Base-by-base conservation (phyloP, 2,797 vertebrate genomes). In the Phoebastria nigripes region DNA sequence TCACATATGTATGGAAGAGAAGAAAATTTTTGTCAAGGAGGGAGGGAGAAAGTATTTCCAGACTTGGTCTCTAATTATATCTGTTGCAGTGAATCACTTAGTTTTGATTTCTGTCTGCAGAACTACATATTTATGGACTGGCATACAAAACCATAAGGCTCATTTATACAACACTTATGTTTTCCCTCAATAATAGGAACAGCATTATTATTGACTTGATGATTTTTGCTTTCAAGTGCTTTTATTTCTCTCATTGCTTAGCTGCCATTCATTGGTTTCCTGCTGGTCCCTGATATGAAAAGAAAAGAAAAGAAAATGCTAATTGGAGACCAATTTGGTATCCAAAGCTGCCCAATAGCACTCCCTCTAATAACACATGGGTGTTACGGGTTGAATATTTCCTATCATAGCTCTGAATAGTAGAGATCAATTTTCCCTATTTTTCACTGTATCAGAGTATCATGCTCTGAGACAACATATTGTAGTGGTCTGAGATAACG, bases 181-280 rank as follows among this genome's bases (percentile, higher is more conserved):
- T 96, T 95, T 93, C 52, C 74, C 89, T 95, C 41, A 92, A 55
- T 93, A 91, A 33, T 88, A 69, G 47, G 51, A 96, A 71, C 35
- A 74, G 52, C 47, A 56, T 79, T 94, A 93, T 95, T 96, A 87
- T 88, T 91, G 76, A 93, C 63, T 88, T 93, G 83, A 58, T 56
- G 72, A 92, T 89, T 94, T 96, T 93, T 89, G 20, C 46, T 90
- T 96, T 96, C 77, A 93, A 94, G 47, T 86, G 65, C 90, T 96
- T 97, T 94, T 91, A 66, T 91, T 94, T 94, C 31, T 95, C 74
- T 93, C 71, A 92, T 90, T 96, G 81, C 55, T 87, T 91, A 89
- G 81, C 63, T 95, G 67, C 26, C 81, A 54, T 92, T 96, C 92
- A 90, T 82, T 82, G 84, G 21, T 74, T 91, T 62, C 89, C 73